phyloP scores from a whole-genome alignment of 2,797 vertebrate genomes.

The Coilia nasus region DNA sequence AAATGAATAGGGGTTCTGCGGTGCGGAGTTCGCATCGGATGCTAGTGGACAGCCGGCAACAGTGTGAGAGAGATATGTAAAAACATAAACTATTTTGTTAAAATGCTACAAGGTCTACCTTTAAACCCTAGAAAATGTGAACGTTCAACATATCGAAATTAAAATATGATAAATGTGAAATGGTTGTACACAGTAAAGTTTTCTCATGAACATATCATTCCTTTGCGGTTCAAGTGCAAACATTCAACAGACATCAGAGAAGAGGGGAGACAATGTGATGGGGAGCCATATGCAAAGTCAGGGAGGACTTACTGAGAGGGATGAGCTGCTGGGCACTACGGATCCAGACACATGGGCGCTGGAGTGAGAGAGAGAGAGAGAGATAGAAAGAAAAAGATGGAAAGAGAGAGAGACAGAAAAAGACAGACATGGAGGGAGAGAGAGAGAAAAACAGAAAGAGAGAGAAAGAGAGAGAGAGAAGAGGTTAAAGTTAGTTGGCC shows the following conservation, averaged over 20 bases:
- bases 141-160: no score
- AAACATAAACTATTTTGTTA: no score
- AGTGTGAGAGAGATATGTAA: no score
- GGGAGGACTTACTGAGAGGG: background rate
- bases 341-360: slow-evolving; percentile 9
- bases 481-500: background rate
- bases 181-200: no score
- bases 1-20: no score
- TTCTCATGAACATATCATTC: no score
- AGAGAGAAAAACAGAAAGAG: background rate
- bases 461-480: background rate
- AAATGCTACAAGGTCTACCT: no score
- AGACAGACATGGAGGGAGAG: background rate
- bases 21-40: no score
- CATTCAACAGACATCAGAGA: background rate
- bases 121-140: no score
- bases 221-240: background rate
- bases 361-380: background rate
- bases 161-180: no score
- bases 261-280: background rate
- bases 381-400: background rate
- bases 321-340: background rate
- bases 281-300: background rate
- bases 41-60: no score
- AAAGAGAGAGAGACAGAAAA: background rate